A percentile compares a stretch with the other conserved stretches of the same genome.
phyloP scores from a whole-genome alignment of 2,888 invertebrate species.

The Metellina segmentata region DNA sequence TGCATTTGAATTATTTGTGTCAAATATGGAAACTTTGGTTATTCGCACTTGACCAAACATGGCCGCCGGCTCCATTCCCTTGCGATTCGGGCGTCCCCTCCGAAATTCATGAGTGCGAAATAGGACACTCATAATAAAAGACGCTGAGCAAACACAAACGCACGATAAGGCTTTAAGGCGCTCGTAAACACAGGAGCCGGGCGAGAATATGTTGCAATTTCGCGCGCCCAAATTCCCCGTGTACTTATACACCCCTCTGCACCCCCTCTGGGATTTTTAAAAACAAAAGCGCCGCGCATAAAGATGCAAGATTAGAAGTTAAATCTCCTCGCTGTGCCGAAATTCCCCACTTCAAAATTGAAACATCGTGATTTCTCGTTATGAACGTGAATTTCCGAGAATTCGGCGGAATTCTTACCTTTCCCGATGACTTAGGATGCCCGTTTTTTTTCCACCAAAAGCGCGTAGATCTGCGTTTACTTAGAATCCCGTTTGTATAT shows the following conservation, averaged over 20 bases:
- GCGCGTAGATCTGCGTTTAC: not conserved
- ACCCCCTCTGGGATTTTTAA: constrained; percentile 12
- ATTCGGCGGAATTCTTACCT: constrained; percentile 17
- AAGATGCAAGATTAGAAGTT: constrained; percentile 53
- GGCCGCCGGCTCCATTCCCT: constrained; percentile 5
- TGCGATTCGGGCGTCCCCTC: constrained; percentile 18
- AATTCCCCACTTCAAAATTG: constrained; percentile 20
- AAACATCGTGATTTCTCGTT: constrained; percentile 31
- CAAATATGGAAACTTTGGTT: too few species aligned
- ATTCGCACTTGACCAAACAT: constrained; percentile 10
- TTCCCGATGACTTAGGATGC: not conserved
- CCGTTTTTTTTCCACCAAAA: not conserved
- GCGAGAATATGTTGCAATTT: constrained; percentile 66
- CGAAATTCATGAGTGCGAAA: constrained; percentile 38
- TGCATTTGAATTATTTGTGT: too few species aligned
- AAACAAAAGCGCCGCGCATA: constrained; percentile 51
- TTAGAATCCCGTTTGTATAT: not conserved
- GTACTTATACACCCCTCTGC: constrained; percentile 27
- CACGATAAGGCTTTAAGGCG: constrained; percentile 66
- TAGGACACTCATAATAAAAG: constrained; percentile 57
- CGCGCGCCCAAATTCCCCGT: constrained; percentile 45
- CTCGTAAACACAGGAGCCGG: constrained; percentile 62
- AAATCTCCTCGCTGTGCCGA: constrained; percentile 26
- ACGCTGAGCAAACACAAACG: constrained; percentile 67
- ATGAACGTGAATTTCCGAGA: not conserved